phyloP scores from a whole-genome alignment of 2,888 invertebrate genomes.

The Leistus spinibarbis region DNA sequence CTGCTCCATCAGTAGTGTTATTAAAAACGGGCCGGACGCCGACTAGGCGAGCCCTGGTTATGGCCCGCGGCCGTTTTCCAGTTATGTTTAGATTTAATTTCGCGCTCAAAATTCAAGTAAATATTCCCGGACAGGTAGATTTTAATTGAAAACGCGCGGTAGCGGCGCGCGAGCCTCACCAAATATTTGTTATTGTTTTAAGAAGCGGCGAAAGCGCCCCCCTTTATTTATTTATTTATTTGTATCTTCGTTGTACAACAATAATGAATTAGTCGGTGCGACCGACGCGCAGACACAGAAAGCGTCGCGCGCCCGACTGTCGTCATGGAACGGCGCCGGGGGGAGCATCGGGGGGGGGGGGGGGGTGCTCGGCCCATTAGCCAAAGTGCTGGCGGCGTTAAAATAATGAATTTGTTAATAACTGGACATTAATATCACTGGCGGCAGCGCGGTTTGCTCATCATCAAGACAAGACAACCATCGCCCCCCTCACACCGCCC shows the following conservation, averaged over 20 bases:
- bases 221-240: not conserved
- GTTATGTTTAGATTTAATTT: conserved; percentile 1
- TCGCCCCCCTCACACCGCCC: not conserved
- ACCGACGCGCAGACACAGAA: not conserved
- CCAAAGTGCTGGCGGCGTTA: conserved; percentile 17
- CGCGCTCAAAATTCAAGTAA: conserved; percentile 3
- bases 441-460: not conserved
- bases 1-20: no score
- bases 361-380: conserved; percentile 2
- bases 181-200: not conserved
- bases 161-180: not conserved
- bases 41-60: not conserved
- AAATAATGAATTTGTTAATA: conserved; percentile 21
- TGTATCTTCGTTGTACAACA: not conserved
- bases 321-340: not conserved
- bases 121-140: not conserved
- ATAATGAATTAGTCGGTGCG: not conserved
- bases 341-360: not conserved
- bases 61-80: not conserved
- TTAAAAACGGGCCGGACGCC: not conserved
- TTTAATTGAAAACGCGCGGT: not conserved
- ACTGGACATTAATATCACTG: conserved; percentile 14
- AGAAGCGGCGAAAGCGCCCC: not conserved
- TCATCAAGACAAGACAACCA: not conserved
- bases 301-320: not conserved